A percentile compares a stretch with the other conserved stretches of the same genome.
Evolutionary conservation across 2,113 vertebrate species (phyloP).

Genomic region (Tauraco erythrolophus): DNA sequence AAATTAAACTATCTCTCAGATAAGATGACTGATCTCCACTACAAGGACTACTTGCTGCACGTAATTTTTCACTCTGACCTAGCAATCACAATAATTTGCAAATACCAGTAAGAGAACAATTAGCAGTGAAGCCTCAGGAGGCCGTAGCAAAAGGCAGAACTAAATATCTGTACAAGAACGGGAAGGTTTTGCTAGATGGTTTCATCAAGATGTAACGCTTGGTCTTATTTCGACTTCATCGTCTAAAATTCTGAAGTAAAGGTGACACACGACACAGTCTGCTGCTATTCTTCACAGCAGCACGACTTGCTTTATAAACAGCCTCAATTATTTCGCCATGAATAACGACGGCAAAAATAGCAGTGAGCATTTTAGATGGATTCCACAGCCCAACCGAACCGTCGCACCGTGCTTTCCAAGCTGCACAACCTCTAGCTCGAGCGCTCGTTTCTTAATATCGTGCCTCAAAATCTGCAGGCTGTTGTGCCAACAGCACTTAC

Average conservation of each 20-base stretch:
- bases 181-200: background rate
- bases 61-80: background rate
- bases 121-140: background rate
- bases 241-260: background rate
- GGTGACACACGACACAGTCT: background rate
- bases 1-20: background rate
- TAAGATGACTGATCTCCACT: background rate
- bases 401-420: background rate
- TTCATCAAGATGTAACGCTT: background rate
- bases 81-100: background rate
- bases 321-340: background rate
- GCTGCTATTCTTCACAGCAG: background rate
- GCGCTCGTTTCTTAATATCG: background rate
- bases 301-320: background rate
- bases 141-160: background rate
- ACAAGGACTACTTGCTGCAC: background rate
- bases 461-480: background rate
- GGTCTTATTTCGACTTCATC: background rate
- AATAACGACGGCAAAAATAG: background rate
- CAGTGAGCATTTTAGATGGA: fast-evolving
- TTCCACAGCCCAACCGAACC: background rate
- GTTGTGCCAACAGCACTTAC: background rate
- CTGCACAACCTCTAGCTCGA: background rate
- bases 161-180: background rate
- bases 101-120: background rate